Conservation (phyloP, 30 jellyfish, hydroid and myxozoan species). For the Turritopsis dohrnii region DNA sequence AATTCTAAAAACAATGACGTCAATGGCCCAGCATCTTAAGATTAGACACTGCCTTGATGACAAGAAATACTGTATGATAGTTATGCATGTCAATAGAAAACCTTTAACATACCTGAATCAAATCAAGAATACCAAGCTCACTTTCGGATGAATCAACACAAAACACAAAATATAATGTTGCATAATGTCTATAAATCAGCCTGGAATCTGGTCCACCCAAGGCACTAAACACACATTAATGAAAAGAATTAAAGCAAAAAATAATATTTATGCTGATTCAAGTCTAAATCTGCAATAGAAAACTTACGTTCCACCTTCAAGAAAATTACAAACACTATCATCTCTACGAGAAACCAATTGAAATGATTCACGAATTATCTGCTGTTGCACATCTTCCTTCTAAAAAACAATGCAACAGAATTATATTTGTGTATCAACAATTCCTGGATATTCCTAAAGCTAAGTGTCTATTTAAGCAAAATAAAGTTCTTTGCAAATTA, state of each 20-base stretch:
- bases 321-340: conserved; percentile 80
- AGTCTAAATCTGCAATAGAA: too few species aligned
- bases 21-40: too few species aligned
- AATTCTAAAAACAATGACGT: too few species aligned
- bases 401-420: conserved; percentile 20
- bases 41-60: too few species aligned
- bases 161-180: conserved; percentile 89
- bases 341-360: conserved; percentile 80
- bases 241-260: not conserved
- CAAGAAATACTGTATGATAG: too few species aligned
- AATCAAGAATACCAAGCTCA: conserved; percentile 83
- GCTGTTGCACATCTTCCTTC: conserved; percentile 83
- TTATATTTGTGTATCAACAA: too few species aligned
- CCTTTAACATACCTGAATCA: conserved; percentile 51
- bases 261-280: too few species aligned
- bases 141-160: conserved; percentile 96
- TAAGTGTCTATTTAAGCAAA: too few species aligned
- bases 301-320: conserved; percentile 86
- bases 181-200: conserved; percentile 83
- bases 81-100: not conserved
- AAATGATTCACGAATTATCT: conserved; percentile 73
- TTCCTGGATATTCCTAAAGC: too few species aligned
- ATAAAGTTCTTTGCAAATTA: too few species aligned
- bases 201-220: conserved; percentile 87
- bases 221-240: conserved; percentile 30